A percentile compares a stretch with the other conserved stretches of the same genome.
These are phyloP conservation scores for Hydrolagus affinis DNA, from an alignment of 2,113 vertebrate species.

Conservation along the genomic window DNA sequence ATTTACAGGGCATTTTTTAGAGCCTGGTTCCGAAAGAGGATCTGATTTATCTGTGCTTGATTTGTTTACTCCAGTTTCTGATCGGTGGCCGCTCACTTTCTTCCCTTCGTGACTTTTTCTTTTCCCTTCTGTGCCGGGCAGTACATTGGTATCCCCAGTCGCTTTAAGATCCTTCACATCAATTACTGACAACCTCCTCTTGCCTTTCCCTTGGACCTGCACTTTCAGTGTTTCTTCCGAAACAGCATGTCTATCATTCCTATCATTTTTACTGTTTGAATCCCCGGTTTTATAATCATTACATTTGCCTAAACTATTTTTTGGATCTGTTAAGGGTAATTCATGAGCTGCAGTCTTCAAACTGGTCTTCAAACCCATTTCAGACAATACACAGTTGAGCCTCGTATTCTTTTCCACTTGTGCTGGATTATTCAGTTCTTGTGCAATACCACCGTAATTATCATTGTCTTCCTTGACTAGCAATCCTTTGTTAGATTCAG, in stretches of 20 bases:
- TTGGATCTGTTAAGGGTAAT: conserved; percentile 36
- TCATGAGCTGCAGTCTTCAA: conserved; percentile 39
- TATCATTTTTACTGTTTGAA: conserved; percentile 35
- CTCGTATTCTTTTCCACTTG: conserved; percentile 29
- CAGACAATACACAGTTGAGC: neutral
- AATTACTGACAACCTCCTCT: conserved; percentile 32
- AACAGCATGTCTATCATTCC: neutral
- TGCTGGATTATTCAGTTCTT: conserved; percentile 1
- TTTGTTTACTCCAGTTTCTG: conserved; percentile 34
- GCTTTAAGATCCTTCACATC: conserved; percentile 36
- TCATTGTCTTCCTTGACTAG: neutral
- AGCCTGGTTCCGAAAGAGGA: conserved; percentile 35
- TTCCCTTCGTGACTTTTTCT: conserved; percentile 36
- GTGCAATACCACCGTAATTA: conserved; percentile 31
- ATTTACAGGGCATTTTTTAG: conserved; percentile 42
- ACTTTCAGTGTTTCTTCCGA: conserved; percentile 35
- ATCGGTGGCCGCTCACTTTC: conserved; percentile 34
- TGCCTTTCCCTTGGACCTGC: conserved; percentile 37
- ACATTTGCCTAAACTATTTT: conserved; percentile 29
- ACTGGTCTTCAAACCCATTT: conserved; percentile 37
- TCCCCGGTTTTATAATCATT: conserved; percentile 29
- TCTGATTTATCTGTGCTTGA: neutral
- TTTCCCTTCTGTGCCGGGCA: conserved; percentile 35
- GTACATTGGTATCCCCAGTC: neutral
- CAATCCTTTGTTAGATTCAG: neutral